Conservation (phyloP, 2,113 vertebrate species). For the Tympanuchus pallidicinctus region DNA sequence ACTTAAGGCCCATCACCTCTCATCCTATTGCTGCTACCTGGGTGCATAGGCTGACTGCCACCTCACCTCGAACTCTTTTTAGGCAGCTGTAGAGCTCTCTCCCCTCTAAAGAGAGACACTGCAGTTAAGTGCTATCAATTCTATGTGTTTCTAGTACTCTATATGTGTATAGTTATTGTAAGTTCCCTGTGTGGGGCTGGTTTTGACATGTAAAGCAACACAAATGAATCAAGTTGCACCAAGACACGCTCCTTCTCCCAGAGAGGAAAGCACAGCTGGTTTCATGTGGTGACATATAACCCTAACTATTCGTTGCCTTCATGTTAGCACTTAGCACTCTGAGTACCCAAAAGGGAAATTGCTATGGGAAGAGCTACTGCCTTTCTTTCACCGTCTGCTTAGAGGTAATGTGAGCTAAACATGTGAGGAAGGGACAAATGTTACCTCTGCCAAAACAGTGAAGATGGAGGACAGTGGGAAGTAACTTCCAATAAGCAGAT, state of each 20-base stretch:
- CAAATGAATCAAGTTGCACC: neutral
- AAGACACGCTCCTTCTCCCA: neutral
- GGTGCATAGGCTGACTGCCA: too few species aligned
- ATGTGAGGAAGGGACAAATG: neutral
- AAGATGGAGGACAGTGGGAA: neutral
- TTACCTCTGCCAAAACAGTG: neutral
- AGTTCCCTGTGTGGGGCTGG: neutral
- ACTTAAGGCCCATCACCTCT: too few species aligned
- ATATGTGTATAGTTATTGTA: rapidly evolving
- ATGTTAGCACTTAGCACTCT: rapidly evolving
- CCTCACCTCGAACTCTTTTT: too few species aligned
- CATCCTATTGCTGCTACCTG: too few species aligned
- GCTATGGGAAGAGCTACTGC: neutral
- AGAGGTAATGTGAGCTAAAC: rapidly evolving
- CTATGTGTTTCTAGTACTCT: neutral
- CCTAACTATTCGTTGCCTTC: neutral
- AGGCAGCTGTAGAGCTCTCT: too few species aligned
- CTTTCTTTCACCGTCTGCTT: neutral
- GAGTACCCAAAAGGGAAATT: neutral
- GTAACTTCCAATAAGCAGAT: neutral
- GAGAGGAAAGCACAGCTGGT: neutral
- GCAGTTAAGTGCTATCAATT: neutral
- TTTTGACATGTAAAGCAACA: neutral
- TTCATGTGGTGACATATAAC: neutral
- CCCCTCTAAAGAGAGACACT: too few species aligned